Conservation (phyloP, 64 coral and sea anemone species). For the Montipora sp. region DNA sequence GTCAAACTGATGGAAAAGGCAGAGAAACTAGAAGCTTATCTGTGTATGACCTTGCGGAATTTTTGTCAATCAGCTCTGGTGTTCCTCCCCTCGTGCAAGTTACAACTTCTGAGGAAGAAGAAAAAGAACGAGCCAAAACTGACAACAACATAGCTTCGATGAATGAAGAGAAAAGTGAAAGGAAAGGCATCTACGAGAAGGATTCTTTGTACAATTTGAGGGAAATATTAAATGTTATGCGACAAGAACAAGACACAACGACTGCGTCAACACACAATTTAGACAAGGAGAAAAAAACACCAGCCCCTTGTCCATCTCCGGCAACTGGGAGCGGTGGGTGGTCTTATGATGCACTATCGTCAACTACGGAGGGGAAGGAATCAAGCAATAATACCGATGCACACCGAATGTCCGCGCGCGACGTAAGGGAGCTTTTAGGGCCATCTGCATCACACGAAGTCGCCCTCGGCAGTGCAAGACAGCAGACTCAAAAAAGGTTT, state of each 20-base stretch:
- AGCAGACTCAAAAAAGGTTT: conserved; percentile 29
- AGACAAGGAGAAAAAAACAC: not conserved
- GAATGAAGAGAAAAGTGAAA: not conserved
- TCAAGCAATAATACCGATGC: not conserved
- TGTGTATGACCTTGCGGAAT: conserved; percentile 82
- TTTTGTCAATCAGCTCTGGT: conserved; percentile 49
- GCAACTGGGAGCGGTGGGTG: not conserved
- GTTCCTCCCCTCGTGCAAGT: conserved; percentile 28
- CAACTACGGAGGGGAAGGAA: not conserved
- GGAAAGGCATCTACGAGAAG: not conserved
- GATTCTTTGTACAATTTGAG: conserved; percentile 58
- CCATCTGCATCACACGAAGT: conserved; percentile 7
- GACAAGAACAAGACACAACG: conserved; percentile 29
- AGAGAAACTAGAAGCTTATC: conserved; percentile 59
- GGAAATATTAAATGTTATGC: conserved; percentile 58
- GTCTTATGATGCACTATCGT: not conserved
- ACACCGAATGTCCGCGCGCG: conserved; percentile 48
- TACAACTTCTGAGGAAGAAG: not conserved
- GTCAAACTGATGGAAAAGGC: not conserved
- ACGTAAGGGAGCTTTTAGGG: conserved; percentile 50
- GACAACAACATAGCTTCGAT: not conserved
- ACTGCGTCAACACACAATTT: conserved; percentile 60
- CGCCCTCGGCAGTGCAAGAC: not conserved
- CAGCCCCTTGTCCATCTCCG: not conserved
- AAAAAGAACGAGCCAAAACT: not conserved